Evolutionary conservation across 2,888 invertebrate species (phyloP).

Genomic region (Crossocerus cetratus): DNA sequence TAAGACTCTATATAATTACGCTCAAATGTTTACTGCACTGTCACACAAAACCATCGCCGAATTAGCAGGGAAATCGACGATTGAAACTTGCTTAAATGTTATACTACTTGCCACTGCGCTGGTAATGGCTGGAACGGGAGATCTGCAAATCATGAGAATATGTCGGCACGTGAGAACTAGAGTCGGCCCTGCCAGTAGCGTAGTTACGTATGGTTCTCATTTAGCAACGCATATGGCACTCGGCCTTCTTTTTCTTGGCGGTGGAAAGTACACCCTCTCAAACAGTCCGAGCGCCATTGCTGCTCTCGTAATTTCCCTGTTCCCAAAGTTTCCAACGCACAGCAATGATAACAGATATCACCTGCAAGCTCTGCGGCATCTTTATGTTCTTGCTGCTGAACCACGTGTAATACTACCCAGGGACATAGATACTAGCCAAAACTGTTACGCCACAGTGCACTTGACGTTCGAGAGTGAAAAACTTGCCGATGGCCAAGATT

Average conservation of each 20-base stretch:
- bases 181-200: conserved; percentile 84
- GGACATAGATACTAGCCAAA: conserved; percentile 88
- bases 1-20: conserved; percentile 86
- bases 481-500: conserved; percentile 78
- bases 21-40: conserved; percentile 83
- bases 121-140: conserved; percentile 98
- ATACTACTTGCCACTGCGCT: conserved; percentile 89
- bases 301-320: conserved; percentile 94
- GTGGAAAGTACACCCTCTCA: conserved; percentile 91
- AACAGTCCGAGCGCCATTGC: conserved; percentile 92
- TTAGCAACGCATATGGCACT: conserved; percentile 97
- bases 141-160: conserved; percentile 85
- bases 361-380: conserved; percentile 96
- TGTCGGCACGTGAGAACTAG: conserved; percentile 91
- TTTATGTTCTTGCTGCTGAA: conserved; percentile 96
- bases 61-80: conserved; percentile 91
- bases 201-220: conserved; percentile 93
- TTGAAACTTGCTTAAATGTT: conserved; percentile 92
- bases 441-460: conserved; percentile 88
- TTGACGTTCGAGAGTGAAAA: conserved; percentile 73
- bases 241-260: conserved; percentile 95
- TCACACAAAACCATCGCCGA: conserved; percentile 87
- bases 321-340: conserved; percentile 97
- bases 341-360: conserved; percentile 98
- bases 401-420: conserved; percentile 92